phyloP scores from a whole-genome alignment of 2,888 invertebrate species.

The Drosophila mayaguana region DNA sequence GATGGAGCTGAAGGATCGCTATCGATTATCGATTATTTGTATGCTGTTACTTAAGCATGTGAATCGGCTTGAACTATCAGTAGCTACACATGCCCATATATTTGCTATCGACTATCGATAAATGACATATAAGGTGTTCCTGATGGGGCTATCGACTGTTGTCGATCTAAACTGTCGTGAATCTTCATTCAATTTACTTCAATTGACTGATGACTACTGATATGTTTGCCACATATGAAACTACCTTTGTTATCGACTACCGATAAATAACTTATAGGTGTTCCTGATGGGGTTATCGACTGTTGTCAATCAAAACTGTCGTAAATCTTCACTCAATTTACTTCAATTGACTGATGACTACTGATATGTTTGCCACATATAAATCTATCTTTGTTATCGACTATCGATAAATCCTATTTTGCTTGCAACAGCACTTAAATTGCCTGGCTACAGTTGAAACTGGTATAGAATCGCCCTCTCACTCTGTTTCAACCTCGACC shows the following conservation, averaged over 20 bases:
- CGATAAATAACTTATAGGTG: background rate
- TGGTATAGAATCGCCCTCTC: background rate
- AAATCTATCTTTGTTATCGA: background rate
- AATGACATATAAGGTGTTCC: background rate
- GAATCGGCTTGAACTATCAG: too few species aligned
- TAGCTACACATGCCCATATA: too few species aligned
- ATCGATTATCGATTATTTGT: background rate
- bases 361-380: background rate
- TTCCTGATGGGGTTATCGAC: too few species aligned
- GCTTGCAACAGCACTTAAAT: background rate
- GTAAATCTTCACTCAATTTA: background rate
- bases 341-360: too few species aligned
- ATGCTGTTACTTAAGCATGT: too few species aligned
- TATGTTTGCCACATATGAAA: background rate
- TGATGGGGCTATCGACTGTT: too few species aligned
- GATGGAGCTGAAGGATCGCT: background rate
- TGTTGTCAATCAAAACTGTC: background rate
- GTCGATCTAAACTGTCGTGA: background rate
- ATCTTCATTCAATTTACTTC: background rate
- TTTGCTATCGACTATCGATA: too few species aligned
- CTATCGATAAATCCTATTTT: slow-evolving; percentile 3
- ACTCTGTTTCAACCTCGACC: background rate
- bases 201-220: too few species aligned
- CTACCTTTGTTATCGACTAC: background rate
- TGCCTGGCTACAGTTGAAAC: background rate